Conservation (phyloP, 2,113 vertebrate genomes). For the Dolichallabes microphthalmus region DNA sequence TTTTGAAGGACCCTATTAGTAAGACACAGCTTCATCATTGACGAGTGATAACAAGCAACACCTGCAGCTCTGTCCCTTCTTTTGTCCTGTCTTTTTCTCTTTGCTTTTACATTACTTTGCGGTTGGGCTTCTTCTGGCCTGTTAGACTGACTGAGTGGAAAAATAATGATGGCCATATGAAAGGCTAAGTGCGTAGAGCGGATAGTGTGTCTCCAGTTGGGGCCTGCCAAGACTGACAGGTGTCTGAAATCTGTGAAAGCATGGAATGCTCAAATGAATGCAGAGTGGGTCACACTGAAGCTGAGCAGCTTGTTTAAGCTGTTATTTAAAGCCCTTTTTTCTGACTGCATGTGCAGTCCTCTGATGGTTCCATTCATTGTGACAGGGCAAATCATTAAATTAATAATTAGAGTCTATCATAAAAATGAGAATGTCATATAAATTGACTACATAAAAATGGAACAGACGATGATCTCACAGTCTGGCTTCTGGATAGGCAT, state of each 20-base stretch:
- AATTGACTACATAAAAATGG: constrained; percentile 1
- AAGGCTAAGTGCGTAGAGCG: constrained; percentile 46
- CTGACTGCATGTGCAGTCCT: background rate
- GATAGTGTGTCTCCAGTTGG: constrained; percentile 53
- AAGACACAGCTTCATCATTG: background rate
- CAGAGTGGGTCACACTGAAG: background rate
- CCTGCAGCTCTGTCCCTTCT: constrained; percentile 54
- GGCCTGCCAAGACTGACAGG: constrained; percentile 42
- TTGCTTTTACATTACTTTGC: constrained; percentile 50
- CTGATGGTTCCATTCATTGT: background rate
- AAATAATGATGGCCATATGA: constrained; percentile 63
- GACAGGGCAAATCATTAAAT: background rate
- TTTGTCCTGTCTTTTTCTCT: constrained; percentile 18
- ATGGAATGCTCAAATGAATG: constrained; percentile 11
- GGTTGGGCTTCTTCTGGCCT: constrained; percentile 60
- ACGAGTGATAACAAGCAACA: constrained; percentile 57
- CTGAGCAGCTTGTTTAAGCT: background rate
- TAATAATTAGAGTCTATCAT: background rate
- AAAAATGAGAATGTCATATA: background rate
- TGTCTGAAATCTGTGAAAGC: constrained; percentile 26
- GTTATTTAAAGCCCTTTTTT: constrained; percentile 4
- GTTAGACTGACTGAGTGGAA: constrained; percentile 66
- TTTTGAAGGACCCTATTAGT: constrained; percentile 14
- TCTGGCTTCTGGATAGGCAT: background rate
- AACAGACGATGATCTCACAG: background rate